Conservation (phyloP, 2,888 invertebrate species). For the Ametastegia equiseti region DNA sequence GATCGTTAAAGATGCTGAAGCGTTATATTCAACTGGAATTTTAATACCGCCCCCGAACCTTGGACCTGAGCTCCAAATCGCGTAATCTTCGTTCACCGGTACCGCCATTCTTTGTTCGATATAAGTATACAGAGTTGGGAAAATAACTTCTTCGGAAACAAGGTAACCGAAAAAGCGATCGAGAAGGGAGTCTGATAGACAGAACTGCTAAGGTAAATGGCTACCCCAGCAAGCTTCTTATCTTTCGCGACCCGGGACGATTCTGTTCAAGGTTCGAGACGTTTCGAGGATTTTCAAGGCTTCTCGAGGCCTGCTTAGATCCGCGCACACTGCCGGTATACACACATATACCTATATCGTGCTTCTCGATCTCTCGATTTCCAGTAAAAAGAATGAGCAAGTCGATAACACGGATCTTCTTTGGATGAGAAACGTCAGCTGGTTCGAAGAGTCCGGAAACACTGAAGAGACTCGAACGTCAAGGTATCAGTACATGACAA, state of each 20-base stretch:
- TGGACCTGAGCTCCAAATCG: conserved; percentile 5
- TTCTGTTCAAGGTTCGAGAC: conserved; percentile 1
- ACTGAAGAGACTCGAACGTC: not conserved
- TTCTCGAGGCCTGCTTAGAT: conserved; percentile 15
- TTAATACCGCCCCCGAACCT: conserved; percentile 17
- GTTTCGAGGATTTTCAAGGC: conserved; percentile 11
- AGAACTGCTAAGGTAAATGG: conserved; percentile 13
- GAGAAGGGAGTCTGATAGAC: not conserved
- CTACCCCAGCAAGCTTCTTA: conserved; percentile 23
- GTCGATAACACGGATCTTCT: conserved; percentile 1
- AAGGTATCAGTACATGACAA: not conserved
- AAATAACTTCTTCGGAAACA: not conserved
- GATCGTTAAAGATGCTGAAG: not conserved
- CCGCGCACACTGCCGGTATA: not conserved
- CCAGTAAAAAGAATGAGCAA: conserved; percentile 13
- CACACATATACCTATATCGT: too few relatives aligned
- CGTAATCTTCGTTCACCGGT: conserved; percentile 8
- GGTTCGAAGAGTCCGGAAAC: not conserved
- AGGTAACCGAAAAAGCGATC: conserved; percentile 18
- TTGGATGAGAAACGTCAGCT: not conserved
- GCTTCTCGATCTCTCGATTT: conserved; percentile 17
- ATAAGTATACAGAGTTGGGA: not conserved
- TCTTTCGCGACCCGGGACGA: conserved; percentile 16
- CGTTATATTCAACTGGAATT: conserved; percentile 9
- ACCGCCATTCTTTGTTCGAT: conserved; percentile 22